These are phyloP conservation scores for Oryzias celebensis DNA, from an alignment of 2,113 vertebrate genomes.

Conservation along the genomic window DNA sequence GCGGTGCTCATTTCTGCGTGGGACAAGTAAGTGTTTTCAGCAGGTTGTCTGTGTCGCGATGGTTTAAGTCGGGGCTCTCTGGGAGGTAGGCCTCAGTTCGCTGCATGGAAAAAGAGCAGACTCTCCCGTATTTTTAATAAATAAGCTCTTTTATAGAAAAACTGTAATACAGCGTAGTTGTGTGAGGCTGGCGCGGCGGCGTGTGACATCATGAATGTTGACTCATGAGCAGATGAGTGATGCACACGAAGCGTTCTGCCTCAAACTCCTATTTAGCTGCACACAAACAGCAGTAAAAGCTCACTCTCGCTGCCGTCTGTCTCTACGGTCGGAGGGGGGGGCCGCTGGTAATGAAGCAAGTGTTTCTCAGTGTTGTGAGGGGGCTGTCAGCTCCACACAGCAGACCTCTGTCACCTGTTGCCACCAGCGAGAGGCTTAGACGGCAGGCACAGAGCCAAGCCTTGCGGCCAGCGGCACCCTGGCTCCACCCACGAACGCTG, in stretches of 20 bases:
- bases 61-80: constrained; percentile 60
- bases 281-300: constrained; percentile 60
- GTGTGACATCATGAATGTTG: constrained; percentile 80
- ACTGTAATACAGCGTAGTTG: constrained; percentile 67
- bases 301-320: constrained; percentile 47
- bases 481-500: constrained; percentile 60
- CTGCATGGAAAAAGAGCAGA: constrained; percentile 69
- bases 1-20: constrained; percentile 72
- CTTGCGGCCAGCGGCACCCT: constrained; percentile 43
- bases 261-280: constrained; percentile 46
- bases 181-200: constrained; percentile 67
- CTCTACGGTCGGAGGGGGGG: constrained; percentile 1
- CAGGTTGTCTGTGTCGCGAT: constrained; percentile 73
- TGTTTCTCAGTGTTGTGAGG: constrained; percentile 54
- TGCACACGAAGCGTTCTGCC: constrained; percentile 69
- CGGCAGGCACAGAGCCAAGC: constrained; percentile 57
- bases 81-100: constrained; percentile 72
- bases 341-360: constrained; percentile 68
- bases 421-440: constrained; percentile 60
- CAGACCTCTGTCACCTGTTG: constrained; percentile 78
- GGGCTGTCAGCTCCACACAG: constrained; percentile 64
- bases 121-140: constrained; percentile 67
- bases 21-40: constrained; percentile 73
- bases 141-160: constrained; percentile 77
- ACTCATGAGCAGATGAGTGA: constrained; percentile 80